Conservation (phyloP, 1,140 invertebrate genomes). For the Notospermus geniculatus region DNA sequence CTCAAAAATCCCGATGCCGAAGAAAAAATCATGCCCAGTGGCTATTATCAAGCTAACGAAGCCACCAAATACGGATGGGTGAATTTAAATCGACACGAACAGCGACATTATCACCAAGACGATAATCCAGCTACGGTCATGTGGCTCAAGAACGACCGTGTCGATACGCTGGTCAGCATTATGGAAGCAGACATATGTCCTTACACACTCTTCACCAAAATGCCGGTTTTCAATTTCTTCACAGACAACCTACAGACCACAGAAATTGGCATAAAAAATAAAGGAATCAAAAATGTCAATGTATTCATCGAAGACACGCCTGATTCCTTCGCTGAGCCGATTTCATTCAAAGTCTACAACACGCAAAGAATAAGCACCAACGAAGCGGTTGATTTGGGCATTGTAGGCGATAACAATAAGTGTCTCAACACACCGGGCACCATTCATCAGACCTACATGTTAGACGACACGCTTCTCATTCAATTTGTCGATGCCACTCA, state of each 20-base stretch:
- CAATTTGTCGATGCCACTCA: constrained; percentile 9
- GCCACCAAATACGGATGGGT: constrained; percentile 11
- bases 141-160: constrained; percentile 10
- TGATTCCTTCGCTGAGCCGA: constrained; percentile 4
- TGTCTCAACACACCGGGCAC: constrained; percentile 1
- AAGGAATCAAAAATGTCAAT: constrained; percentile 7
- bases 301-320: constrained; percentile 6
- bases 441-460: constrained; percentile 6
- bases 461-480: constrained; percentile 4
- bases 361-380: constrained; percentile 5
- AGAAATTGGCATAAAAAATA: constrained; percentile 6
- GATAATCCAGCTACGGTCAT: constrained; percentile 5
- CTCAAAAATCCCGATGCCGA: constrained; percentile 4
- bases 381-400: constrained; percentile 7
- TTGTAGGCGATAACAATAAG: constrained; percentile 9
- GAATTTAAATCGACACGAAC: constrained; percentile 11
- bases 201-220: constrained; percentile 3
- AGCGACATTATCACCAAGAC: constrained; percentile 8
- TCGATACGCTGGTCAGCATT: background rate
- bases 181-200: constrained; percentile 9
- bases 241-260: constrained; percentile 6
- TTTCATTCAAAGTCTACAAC: constrained; percentile 9
- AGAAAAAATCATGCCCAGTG: constrained; percentile 9
- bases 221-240: constrained; percentile 9
- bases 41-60: background rate